phyloP scores from a whole-genome alignment of 2,113 vertebrate genomes.

The Brachionichthys hirsutus region DNA sequence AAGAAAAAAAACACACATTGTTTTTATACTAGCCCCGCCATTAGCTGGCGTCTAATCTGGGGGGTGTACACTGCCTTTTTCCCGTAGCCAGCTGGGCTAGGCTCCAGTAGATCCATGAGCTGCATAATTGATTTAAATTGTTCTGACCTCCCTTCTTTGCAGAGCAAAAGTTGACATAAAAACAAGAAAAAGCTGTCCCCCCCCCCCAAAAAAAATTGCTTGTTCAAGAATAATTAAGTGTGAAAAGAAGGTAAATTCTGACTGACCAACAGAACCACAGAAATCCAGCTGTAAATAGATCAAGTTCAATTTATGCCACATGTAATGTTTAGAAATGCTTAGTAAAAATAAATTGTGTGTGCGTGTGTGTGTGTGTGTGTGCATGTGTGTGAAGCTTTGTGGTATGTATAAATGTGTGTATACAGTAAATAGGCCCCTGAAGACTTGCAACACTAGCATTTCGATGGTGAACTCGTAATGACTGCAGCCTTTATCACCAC shows the following conservation, averaged over 20 bases:
- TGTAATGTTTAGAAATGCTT: too few relatives aligned
- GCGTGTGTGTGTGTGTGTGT: neutral
- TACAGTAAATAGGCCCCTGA: conserved; percentile 25
- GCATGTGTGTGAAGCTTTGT: conserved; percentile 12
- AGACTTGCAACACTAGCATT: conserved; percentile 6
- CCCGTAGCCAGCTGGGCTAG: too few relatives aligned
- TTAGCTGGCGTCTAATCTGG: too few relatives aligned
- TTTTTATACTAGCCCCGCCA: too few relatives aligned
- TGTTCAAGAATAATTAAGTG: conserved; percentile 23
- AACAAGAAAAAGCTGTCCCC: neutral
- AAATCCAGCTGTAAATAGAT: neutral
- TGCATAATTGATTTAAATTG: too few relatives aligned
- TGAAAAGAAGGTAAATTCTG: conserved; percentile 4
- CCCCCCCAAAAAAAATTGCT: conserved; percentile 16
- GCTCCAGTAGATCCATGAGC: too few relatives aligned
- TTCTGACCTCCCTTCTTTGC: conserved; percentile 5
- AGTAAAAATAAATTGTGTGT: too few relatives aligned
- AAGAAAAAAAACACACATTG: too few relatives aligned
- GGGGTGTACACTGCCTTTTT: too few relatives aligned
- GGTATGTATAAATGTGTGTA: conserved; percentile 19
- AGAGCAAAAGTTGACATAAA: conserved; percentile 6
- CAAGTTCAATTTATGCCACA: neutral
- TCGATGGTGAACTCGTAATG: conserved; percentile 13
- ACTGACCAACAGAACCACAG: neutral
- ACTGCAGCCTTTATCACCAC: conserved; percentile 30